Evolutionary conservation across 1,140 invertebrate genomes (phyloP).

Genomic region (Cydia splendana): DNA sequence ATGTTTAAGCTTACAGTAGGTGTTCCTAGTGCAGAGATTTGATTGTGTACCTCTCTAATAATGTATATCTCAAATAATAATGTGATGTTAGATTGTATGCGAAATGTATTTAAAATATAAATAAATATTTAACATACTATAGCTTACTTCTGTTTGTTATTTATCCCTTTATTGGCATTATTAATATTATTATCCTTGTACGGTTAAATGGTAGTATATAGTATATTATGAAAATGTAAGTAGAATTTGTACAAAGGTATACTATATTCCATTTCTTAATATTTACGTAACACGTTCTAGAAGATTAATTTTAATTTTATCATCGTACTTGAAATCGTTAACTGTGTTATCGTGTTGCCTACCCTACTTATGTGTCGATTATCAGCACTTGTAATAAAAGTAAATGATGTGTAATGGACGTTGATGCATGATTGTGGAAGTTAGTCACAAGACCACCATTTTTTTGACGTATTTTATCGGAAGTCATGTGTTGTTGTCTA

Average conservation of each 20-base stretch:
- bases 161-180: background rate
- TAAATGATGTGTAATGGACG: background rate
- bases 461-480: background rate
- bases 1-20: conserved; percentile 22
- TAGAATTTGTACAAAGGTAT: background rate
- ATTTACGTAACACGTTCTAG: conserved; percentile 28
- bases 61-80: conserved; percentile 26
- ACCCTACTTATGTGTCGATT: conserved; percentile 28
- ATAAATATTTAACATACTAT: conserved; percentile 13
- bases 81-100: conserved; percentile 30
- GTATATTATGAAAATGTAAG: background rate
- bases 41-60: conserved; percentile 22
- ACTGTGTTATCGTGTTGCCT: conserved; percentile 28
- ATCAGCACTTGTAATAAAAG: conserved; percentile 20
- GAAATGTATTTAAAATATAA: conserved; percentile 26
- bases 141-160: background rate
- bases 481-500: background rate
- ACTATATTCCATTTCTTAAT: conserved; percentile 4
- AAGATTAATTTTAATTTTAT: conserved; percentile 33
- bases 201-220: background rate
- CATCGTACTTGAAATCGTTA: conserved; percentile 33
- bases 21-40: conserved; percentile 27
- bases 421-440: conserved; percentile 1
- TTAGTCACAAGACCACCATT: conserved; percentile 17
- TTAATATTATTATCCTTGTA: background rate